Evolutionary conservation across 2,797 vertebrate genomes (phyloP).

Genomic region (Falco peregrinus): DNA sequence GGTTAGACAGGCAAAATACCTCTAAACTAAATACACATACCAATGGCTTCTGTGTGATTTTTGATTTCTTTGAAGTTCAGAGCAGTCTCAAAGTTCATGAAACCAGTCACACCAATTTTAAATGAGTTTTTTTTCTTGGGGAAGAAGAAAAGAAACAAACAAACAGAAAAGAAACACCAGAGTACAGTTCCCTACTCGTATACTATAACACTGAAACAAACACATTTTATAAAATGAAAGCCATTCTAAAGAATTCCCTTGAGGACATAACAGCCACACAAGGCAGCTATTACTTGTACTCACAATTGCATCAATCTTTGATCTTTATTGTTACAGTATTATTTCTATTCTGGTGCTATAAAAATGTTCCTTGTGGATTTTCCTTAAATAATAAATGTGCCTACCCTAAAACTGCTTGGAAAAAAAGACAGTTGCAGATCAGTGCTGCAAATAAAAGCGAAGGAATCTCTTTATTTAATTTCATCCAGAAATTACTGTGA

Average conservation of each 20-base stretch:
- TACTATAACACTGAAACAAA: conserved; percentile 36
- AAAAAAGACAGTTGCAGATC: conserved; percentile 17
- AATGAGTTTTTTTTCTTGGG: not conserved
- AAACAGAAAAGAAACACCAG: not conserved
- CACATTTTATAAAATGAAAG: conserved; percentile 69
- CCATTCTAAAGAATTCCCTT: conserved; percentile 64
- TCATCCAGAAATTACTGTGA: not conserved
- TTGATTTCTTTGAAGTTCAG: not conserved
- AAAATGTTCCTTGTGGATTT: conserved; percentile 62
- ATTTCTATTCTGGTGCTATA: conserved; percentile 64
- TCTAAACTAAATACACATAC: not conserved
- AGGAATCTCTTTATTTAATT: conserved; percentile 49
- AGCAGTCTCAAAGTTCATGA: not conserved
- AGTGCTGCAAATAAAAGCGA: conserved; percentile 52
- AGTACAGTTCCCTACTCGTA: not conserved
- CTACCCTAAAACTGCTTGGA: conserved; percentile 19
- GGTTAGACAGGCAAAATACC: not conserved
- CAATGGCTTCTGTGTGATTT: not conserved
- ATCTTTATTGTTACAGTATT: conserved; percentile 69
- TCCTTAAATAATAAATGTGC: conserved; percentile 59
- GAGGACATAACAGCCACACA: conserved; percentile 38
- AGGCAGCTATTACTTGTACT: conserved; percentile 66
- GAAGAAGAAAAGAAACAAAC: not conserved
- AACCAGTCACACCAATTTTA: not conserved
- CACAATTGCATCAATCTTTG: conserved; percentile 71